phyloP scores from a whole-genome alignment of 2,888 invertebrate species.

The Ormyrus pomaceus region DNA sequence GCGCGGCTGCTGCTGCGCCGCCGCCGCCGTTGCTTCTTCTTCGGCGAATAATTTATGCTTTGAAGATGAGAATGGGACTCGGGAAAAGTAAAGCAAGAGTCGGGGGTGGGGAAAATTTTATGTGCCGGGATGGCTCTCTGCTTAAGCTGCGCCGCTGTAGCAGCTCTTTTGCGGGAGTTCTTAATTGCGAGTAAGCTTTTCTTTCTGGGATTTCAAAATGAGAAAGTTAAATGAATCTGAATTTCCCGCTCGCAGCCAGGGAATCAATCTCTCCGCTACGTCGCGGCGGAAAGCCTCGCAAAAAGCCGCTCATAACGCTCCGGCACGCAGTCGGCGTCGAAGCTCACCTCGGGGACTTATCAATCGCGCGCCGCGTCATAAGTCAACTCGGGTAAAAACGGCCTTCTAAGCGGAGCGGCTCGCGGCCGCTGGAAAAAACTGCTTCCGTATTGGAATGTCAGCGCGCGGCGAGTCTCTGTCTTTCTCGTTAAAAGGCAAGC shows the following conservation, averaged over 20 bases:
- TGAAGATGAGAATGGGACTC: conserved; percentile 43
- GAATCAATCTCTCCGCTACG: too few relatives aligned
- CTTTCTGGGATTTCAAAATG: too few relatives aligned
- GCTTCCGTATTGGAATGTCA: conserved; percentile 39
- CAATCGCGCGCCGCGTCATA: conserved; percentile 8
- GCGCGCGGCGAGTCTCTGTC: background rate
- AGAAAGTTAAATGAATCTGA: too few relatives aligned
- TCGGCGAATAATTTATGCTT: conserved; percentile 51
- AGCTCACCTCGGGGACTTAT: background rate
- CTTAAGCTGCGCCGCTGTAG: background rate
- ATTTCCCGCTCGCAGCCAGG: too few relatives aligned
- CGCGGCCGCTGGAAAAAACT: conserved; percentile 12
- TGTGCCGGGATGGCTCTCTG: background rate
- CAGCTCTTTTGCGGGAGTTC: background rate
- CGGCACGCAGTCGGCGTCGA: too few relatives aligned
- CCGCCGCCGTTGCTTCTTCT: conserved; percentile 15
- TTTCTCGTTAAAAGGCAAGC: conserved; percentile 30
- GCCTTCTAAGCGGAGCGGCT: background rate
- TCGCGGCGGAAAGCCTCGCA: too few relatives aligned
- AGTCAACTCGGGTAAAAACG: background rate
- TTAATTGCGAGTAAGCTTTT: too few relatives aligned
- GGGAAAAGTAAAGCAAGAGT: conserved; percentile 9
- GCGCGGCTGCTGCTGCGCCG: too few relatives aligned
- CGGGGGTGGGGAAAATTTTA: background rate
- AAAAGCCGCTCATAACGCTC: too few relatives aligned